These are phyloP conservation scores for Sebastes aleutianus DNA, from an alignment of 2,797 vertebrate genomes.

Conservation along the genomic window DNA sequence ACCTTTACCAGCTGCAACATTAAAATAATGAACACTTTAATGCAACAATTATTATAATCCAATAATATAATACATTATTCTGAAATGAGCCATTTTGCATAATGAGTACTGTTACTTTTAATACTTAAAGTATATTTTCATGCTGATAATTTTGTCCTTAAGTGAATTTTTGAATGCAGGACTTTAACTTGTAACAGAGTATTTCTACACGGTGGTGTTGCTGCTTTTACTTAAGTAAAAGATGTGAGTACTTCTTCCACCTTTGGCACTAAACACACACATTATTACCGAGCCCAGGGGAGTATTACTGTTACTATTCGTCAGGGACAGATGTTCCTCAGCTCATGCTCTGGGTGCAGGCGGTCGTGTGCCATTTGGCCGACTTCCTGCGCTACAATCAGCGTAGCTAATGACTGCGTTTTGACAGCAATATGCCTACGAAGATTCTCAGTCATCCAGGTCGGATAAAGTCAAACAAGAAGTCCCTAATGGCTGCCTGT, in stretches of 20 bases:
- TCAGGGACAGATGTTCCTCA: neutral
- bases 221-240: neutral
- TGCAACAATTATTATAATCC: neutral
- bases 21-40: neutral
- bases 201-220: neutral
- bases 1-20: neutral
- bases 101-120: neutral
- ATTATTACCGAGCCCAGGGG: neutral
- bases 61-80: neutral
- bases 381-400: conserved; percentile 2
- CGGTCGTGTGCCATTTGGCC: conserved; percentile 1
- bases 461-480: conserved; percentile 17
- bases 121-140: neutral
- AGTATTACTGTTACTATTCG: neutral
- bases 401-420: neutral
- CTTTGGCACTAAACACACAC: neutral
- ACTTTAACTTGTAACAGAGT: neutral
- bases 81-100: neutral
- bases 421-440: conserved; percentile 5
- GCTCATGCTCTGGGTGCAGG: neutral
- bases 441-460: conserved; percentile 18
- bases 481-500: neutral
- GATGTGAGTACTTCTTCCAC: neutral
- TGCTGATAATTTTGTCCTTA: neutral
- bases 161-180: neutral